Evolutionary conservation across 2,888 invertebrate genomes (phyloP).

Genomic region (Sericinus montela): DNA sequence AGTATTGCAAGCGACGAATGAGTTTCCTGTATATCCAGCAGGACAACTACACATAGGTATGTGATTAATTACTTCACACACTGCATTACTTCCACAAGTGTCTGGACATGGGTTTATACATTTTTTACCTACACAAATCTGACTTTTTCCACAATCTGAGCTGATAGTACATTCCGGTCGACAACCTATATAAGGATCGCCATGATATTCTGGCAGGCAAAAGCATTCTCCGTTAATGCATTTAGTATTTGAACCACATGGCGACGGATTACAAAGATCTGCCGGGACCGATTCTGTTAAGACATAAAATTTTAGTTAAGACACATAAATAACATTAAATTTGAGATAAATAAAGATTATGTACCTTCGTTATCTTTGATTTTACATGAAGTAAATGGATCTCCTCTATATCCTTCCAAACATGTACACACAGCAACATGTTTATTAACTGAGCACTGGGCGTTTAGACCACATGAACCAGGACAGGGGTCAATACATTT

Average conservation of each 20-base stretch:
- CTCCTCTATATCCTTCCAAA: conserved; percentile 77
- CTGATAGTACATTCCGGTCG: conserved; percentile 90
- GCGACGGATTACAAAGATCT: conserved; percentile 83
- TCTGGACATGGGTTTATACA: conserved; percentile 89
- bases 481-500: conserved; percentile 84
- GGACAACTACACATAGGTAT: conserved; percentile 88
- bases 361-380: conserved; percentile 55
- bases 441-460: conserved; percentile 79
- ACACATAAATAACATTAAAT: neutral
- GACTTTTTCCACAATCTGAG: conserved; percentile 83
- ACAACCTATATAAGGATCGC: conserved; percentile 88
- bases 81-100: conserved; percentile 87
- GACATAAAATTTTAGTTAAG: neutral
- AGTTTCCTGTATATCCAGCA: conserved; percentile 86
- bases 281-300: conserved; percentile 42
- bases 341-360: neutral
- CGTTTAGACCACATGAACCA: conserved; percentile 82
- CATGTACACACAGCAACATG: conserved; percentile 83
- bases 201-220: conserved; percentile 86
- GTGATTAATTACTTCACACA: conserved; percentile 87
- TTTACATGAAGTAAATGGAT: conserved; percentile 77
- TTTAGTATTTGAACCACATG: conserved; percentile 86
- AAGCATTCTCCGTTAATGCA: conserved; percentile 84
- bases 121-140: conserved; percentile 85
- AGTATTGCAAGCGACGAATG: conserved; percentile 82